Conservation (phyloP, 1,140 invertebrate species). For the Venustaconcha ellipsiformis region DNA sequence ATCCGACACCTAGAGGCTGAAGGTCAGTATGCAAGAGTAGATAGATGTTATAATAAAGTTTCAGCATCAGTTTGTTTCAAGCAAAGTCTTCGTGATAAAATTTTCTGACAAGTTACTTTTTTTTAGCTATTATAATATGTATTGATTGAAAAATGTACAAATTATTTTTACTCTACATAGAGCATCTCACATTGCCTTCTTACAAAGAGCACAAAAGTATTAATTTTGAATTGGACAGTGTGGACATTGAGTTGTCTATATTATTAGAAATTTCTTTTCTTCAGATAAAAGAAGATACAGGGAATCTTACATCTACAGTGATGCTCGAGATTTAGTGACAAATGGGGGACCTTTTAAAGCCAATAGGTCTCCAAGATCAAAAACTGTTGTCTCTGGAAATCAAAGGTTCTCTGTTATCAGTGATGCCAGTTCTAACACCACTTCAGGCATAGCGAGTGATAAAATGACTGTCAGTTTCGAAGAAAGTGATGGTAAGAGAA, state of each 20-base stretch:
- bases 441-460: constrained; percentile 94
- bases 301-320: constrained; percentile 70
- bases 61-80: too few species aligned
- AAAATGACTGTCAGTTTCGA: constrained; percentile 89
- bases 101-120: too few species aligned
- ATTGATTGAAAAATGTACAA: too few species aligned
- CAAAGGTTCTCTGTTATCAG: constrained; percentile 83
- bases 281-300: constrained; percentile 68
- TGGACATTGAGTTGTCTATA: too few species aligned
- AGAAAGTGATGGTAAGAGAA: constrained; percentile 76
- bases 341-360: constrained; percentile 51
- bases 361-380: constrained; percentile 43
- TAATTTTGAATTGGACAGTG: too few species aligned
- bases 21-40: constrained; percentile 67
- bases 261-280: constrained; percentile 19
- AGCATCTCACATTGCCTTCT: too few species aligned
- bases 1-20: constrained; percentile 82
- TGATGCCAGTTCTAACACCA: constrained; percentile 92
- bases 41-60: too few species aligned
- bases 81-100: too few species aligned
- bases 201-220: too few species aligned
- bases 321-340: constrained; percentile 54
- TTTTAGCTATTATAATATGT: too few species aligned
- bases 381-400: constrained; percentile 36
- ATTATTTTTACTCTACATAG: too few species aligned